Evolutionary conservation across 1,140 invertebrate species (phyloP).

Genomic region (Phenacoccus solenopsis): DNA sequence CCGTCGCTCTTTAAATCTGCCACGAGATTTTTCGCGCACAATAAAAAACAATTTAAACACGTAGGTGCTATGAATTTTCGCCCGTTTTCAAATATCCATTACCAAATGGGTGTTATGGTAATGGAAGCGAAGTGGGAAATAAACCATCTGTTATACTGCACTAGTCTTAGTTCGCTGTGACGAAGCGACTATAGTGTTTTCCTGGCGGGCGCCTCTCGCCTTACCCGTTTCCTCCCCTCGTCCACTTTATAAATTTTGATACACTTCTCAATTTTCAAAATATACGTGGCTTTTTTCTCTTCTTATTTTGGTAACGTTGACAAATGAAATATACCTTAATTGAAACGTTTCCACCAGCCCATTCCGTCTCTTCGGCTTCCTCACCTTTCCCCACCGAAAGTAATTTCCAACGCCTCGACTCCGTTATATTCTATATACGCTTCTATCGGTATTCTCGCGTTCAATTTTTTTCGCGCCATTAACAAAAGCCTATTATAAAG

Average conservation of each 20-base stretch:
- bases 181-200: neutral
- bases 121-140: neutral
- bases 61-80: neutral
- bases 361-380: too few relatives aligned
- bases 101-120: neutral
- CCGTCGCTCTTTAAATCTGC: too few relatives aligned
- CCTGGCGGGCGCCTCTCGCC: too few relatives aligned
- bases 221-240: neutral
- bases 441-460: too few relatives aligned
- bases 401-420: too few relatives aligned
- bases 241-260: neutral
- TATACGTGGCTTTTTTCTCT: neutral
- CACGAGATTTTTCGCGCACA: too few relatives aligned
- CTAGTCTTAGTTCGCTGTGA: neutral
- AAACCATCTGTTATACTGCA: neutral
- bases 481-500: too few relatives aligned
- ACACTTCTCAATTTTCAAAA: neutral
- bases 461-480: too few relatives aligned
- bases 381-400: too few relatives aligned
- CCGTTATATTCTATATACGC: too few relatives aligned
- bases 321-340: neutral
- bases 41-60: neutral
- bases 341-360: too few relatives aligned
- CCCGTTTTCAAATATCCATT: neutral
- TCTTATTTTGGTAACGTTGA: neutral